A percentile compares a stretch with the other conserved stretches of the same genome.
phyloP scores from a whole-genome alignment of 2,797 vertebrate species.

The Pseudopleuronectes americanus region DNA sequence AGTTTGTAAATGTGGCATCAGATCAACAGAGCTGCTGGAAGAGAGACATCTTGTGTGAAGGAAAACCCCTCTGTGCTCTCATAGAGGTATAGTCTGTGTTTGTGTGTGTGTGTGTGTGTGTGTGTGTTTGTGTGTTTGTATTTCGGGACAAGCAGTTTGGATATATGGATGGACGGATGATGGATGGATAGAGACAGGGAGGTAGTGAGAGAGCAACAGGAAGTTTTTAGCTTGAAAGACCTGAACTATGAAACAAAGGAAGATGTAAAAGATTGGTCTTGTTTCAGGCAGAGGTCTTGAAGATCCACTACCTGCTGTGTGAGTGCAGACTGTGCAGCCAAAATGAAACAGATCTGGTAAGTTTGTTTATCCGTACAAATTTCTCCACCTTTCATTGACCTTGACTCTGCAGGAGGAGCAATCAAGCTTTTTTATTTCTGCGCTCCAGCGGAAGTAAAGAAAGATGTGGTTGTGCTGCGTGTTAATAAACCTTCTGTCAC shows the following conservation, averaged over 20 bases:
- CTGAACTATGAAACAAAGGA: not conserved
- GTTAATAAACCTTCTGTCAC: not conserved
- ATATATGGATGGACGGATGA: too few species aligned
- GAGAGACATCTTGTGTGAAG: constrained; percentile 71
- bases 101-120: not conserved
- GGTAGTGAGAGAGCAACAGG: not conserved
- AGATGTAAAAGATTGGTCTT: constrained; percentile 27
- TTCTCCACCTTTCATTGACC: too few species aligned
- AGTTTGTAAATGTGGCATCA: constrained; percentile 60
- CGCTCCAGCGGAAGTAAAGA: too few species aligned
- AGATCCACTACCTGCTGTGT: constrained; percentile 57
- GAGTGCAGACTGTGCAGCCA: constrained; percentile 40
- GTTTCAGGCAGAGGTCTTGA: constrained; percentile 53
- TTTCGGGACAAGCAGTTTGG: too few species aligned
- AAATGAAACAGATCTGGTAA: constrained; percentile 46
- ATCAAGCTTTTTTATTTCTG: too few species aligned
- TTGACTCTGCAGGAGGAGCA: too few species aligned
- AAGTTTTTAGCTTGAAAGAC: not conserved
- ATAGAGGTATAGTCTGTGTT: constrained; percentile 54
- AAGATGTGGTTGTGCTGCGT: not conserved
- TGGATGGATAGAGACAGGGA: too few species aligned
- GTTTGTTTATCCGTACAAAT: not conserved
- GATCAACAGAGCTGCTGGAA: constrained; percentile 56
- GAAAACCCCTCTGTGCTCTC: constrained; percentile 60
- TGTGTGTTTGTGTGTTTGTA: not conserved